phyloP scores from a whole-genome alignment of 2,888 invertebrate genomes.

The Diaphora mendica region DNA sequence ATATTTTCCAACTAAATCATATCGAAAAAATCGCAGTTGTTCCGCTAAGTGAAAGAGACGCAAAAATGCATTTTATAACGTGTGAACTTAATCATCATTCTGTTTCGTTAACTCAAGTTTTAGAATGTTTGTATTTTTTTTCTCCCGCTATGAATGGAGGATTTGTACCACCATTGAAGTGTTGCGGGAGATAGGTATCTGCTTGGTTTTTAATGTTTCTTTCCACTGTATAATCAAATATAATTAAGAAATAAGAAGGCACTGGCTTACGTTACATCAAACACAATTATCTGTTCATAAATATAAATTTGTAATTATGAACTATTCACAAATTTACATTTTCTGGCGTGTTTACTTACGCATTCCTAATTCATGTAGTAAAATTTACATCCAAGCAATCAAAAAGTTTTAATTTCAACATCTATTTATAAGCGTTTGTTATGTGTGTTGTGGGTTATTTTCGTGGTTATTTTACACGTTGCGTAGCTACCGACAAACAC shows the following conservation, averaged over 20 bases:
- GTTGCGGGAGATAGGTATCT: too few relatives aligned
- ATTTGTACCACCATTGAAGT: too few relatives aligned
- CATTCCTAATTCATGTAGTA: slow-evolving; percentile 2
- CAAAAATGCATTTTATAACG: too few relatives aligned
- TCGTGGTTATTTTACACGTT: neutral
- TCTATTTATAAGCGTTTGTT: neutral
- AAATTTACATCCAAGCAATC: slow-evolving; percentile 12
- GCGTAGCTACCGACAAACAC: neutral
- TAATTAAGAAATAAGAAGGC: too few relatives aligned
- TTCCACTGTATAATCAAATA: too few relatives aligned
- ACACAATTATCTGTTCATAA: slow-evolving; percentile 6
- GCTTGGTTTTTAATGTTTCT: too few relatives aligned
- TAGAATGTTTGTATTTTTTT: too few relatives aligned
- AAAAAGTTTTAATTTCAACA: slow-evolving; percentile 17
- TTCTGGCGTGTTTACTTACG: slow-evolving; percentile 2
- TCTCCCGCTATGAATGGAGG: too few relatives aligned
- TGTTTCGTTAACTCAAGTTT: too few relatives aligned
- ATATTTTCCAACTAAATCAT: neutral
- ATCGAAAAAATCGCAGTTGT: neutral
- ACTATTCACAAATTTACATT: slow-evolving; percentile 11
- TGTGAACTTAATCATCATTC: too few relatives aligned
- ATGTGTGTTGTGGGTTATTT: neutral
- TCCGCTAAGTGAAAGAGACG: neutral
- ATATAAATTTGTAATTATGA: slow-evolving; percentile 16
- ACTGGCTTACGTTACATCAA: neutral